Evolutionary conservation across 2,888 invertebrate genomes (phyloP).

Genomic region (Eristalinus sepulchralis): DNA sequence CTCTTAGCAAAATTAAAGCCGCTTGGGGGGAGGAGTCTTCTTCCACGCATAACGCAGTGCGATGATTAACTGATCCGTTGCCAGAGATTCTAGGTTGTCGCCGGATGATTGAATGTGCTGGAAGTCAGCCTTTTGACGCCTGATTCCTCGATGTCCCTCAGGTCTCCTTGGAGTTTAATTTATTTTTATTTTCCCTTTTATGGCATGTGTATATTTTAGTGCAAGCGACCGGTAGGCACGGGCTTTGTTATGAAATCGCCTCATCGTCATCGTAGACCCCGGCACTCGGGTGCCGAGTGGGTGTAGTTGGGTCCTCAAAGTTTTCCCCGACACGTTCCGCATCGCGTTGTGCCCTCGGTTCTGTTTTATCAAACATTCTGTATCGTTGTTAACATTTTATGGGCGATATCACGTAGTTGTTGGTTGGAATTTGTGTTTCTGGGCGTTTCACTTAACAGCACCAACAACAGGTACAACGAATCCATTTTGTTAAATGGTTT

Average conservation of each 20-base stretch:
- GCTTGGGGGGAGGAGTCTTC: slow-evolving; percentile 16
- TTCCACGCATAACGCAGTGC: neutral
- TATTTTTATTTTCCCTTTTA: slow-evolving; percentile 8
- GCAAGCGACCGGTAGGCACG: neutral
- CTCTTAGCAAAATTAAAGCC: slow-evolving; percentile 56
- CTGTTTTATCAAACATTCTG: neutral
- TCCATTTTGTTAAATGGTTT: neutral
- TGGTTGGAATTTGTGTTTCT: neutral
- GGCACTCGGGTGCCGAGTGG: neutral
- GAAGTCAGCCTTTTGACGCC: neutral
- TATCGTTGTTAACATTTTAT: slow-evolving; percentile 8
- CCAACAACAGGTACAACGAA: neutral
- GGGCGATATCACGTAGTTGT: neutral
- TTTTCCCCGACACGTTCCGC: neutral
- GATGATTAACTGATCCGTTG: slow-evolving; percentile 33
- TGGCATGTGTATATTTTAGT: slow-evolving; percentile 3
- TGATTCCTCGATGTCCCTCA: neutral
- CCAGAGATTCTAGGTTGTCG: neutral
- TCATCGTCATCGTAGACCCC: no score
- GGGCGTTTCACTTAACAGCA: neutral
- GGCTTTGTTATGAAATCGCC: neutral
- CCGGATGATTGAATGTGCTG: neutral
- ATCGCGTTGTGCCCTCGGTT: neutral
- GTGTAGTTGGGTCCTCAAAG: neutral
- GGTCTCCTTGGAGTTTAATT: neutral